Conservation (phyloP, 2,797 vertebrate species). For the Macropus fuliginosus region DNA sequence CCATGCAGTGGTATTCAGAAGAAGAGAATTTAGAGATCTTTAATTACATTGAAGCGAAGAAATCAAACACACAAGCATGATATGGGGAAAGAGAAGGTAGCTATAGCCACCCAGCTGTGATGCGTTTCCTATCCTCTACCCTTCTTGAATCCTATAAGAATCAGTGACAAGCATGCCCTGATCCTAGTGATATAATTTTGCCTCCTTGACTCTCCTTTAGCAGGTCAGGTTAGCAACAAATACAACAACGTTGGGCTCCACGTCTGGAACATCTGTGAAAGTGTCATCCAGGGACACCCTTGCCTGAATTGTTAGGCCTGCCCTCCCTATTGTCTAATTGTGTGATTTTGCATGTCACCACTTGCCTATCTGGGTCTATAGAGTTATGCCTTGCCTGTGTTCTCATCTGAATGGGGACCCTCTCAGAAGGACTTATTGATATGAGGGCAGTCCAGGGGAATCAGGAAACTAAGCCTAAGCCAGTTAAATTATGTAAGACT, state of each 20-base stretch:
- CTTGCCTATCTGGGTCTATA: neutral
- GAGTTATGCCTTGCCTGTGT: neutral
- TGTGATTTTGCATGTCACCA: neutral
- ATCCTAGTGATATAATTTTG: neutral
- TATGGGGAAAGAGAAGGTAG: neutral
- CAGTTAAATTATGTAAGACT: neutral
- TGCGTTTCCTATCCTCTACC: neutral
- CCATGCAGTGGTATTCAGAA: neutral
- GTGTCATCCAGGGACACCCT: neutral
- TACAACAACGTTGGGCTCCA: neutral
- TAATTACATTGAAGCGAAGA: neutral
- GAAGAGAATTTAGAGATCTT: neutral
- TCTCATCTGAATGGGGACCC: neutral
- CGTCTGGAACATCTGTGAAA: neutral
- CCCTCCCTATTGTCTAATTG: neutral
- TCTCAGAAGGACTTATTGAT: neutral
- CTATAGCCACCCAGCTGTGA: neutral
- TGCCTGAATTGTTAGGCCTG: neutral
- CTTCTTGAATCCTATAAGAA: neutral
- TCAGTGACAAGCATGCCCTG: neutral
- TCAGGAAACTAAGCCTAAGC: neutral
- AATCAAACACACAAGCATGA: neutral
- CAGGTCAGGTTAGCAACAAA: neutral
- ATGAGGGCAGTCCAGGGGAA: neutral
- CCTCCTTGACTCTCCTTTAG: neutral